Conservation (phyloP, 2,888 invertebrate genomes). For the Chrysodeixis includens region DNA sequence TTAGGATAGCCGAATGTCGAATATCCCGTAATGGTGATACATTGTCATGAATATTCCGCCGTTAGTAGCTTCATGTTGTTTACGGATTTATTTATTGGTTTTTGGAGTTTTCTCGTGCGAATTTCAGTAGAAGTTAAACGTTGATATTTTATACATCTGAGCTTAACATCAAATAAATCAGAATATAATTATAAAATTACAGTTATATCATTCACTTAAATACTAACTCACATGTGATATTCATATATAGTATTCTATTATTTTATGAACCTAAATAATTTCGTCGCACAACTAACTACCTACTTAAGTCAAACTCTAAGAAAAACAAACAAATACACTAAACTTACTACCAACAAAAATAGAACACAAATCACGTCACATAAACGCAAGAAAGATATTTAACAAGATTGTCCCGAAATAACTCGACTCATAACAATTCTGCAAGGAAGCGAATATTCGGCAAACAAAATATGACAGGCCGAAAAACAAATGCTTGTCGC, state of each 20-base stretch:
- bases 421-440: background rate
- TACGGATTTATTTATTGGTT: background rate
- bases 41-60: background rate
- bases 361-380: slow-evolving; percentile 1
- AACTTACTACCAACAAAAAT: background rate
- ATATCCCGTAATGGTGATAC: slow-evolving; percentile 4
- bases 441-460: background rate
- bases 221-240: no score
- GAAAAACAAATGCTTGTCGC: background rate
- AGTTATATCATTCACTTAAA: no score
- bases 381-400: background rate
- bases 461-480: background rate
- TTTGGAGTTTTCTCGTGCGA: background rate
- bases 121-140: background rate
- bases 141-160: no score
- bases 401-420: background rate
- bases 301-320: no score
- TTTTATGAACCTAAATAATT: no score
- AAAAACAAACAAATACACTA: no score
- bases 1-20: slow-evolving; percentile 1
- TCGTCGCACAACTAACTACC: no score
- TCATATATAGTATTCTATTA: no score
- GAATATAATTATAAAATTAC: no score
- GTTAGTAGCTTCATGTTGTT: background rate
- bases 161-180: no score